phyloP scores from a whole-genome alignment of 2,888 invertebrate genomes.

The Hipparchia sbordonii region DNA sequence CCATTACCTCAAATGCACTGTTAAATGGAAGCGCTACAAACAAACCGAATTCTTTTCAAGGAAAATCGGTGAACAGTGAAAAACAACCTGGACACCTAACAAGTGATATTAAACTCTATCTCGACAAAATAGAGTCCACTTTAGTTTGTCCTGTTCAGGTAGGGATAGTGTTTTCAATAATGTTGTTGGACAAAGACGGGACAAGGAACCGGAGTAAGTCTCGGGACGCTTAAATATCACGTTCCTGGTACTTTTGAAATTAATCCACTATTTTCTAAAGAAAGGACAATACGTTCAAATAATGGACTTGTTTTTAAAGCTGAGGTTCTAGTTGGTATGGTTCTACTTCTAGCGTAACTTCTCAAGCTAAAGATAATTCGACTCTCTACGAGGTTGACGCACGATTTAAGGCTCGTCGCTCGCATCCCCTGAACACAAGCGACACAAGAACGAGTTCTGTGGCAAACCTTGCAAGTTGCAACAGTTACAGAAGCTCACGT shows the following conservation, averaged over 20 bases:
- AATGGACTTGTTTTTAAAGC: too few species aligned
- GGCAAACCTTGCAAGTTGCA: too few species aligned
- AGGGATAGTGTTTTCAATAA: constrained; percentile 11
- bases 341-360: too few species aligned
- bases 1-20: constrained; percentile 39
- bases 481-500: too few species aligned
- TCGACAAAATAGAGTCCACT: background rate
- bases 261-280: background rate
- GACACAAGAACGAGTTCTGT: too few species aligned
- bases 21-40: constrained; percentile 40
- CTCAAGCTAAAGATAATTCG: too few species aligned
- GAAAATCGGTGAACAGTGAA: constrained; percentile 35
- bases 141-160: background rate
- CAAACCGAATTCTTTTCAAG: constrained; percentile 33
- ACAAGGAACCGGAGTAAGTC: background rate
- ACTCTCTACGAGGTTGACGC: too few species aligned
- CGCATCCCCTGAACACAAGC: too few species aligned
- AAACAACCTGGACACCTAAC: background rate
- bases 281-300: background rate
- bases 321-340: too few species aligned
- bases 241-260: background rate
- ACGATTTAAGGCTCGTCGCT: too few species aligned
- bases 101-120: background rate
- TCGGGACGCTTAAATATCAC: background rate
- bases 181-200: constrained; percentile 4